phyloP scores from a whole-genome alignment of 2,113 vertebrate genomes.

The Thinocorus orbignyianus region DNA sequence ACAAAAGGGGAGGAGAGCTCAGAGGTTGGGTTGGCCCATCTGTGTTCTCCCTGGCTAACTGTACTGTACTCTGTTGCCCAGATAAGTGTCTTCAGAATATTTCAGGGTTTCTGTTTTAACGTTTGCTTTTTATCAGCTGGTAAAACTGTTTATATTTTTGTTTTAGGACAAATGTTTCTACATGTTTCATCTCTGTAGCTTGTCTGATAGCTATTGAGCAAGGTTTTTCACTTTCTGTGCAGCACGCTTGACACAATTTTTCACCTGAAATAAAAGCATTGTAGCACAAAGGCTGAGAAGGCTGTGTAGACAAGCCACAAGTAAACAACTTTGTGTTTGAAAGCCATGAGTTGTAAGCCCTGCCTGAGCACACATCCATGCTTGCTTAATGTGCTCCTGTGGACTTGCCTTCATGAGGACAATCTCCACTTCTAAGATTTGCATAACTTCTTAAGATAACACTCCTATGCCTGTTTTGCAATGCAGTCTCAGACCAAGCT shows the following conservation, averaged over 20 bases:
- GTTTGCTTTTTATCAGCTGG: background rate
- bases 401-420: background rate
- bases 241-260: background rate
- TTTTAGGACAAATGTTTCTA: background rate
- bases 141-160: background rate
- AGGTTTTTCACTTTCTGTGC: background rate
- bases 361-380: background rate
- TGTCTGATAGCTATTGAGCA: background rate
- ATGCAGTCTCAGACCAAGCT: background rate
- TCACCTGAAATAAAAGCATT: background rate
- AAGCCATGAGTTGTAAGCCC: background rate
- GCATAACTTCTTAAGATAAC: background rate
- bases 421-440: background rate
- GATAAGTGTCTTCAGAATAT: background rate
- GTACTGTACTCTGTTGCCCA: background rate
- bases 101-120: background rate
- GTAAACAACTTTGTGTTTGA: background rate
- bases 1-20: background rate
- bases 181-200: background rate
- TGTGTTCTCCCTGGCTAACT: background rate
- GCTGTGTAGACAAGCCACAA: background rate
- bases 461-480: background rate
- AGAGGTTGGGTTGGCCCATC: background rate
- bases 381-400: background rate
- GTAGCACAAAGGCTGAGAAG: background rate